Evolutionary conservation across 1,140 invertebrate genomes (phyloP).

Genomic region (Neelides sp.): DNA sequence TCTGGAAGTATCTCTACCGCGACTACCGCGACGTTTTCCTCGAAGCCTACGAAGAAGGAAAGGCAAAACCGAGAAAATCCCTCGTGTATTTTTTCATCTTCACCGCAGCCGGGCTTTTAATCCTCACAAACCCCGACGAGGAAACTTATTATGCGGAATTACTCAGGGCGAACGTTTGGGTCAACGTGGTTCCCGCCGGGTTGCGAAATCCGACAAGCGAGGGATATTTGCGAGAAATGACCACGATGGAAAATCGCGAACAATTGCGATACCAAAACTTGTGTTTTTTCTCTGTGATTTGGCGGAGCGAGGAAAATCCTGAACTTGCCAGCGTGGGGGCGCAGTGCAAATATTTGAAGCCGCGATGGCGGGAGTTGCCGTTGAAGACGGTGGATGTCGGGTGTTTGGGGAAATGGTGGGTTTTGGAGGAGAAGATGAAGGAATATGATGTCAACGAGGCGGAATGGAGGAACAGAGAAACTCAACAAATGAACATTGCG

Average conservation of each 20-base stretch:
- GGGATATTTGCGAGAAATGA: constrained; percentile 48
- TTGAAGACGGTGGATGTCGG: constrained; percentile 63
- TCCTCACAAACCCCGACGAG: constrained; percentile 49
- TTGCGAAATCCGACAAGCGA: constrained; percentile 54
- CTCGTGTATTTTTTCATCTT: constrained; percentile 10
- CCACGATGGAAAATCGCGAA: constrained; percentile 51
- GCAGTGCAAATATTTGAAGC: constrained; percentile 55
- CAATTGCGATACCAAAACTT: constrained; percentile 50
- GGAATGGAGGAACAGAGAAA: constrained; percentile 36
- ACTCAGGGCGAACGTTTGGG: constrained; percentile 44
- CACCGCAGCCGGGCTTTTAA: constrained; percentile 28
- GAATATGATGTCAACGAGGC: constrained; percentile 62
- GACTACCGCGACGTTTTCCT: constrained; percentile 38
- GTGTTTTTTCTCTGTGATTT: constrained; percentile 59
- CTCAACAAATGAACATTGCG: too few species aligned
- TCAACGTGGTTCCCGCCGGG: constrained; percentile 49
- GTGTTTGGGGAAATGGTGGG: constrained; percentile 59
- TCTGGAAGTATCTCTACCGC: constrained; percentile 32
- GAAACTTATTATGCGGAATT: constrained; percentile 46
- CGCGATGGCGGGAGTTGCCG: constrained; percentile 44
- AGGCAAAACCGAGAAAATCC: constrained; percentile 35
- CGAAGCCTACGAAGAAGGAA: constrained; percentile 35
- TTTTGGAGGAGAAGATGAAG: constrained; percentile 52
- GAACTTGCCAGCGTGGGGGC: constrained; percentile 54
- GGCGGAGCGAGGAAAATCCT: constrained; percentile 53